phyloP scores from a whole-genome alignment of 2,888 invertebrate species.

The Lypha dubia region DNA sequence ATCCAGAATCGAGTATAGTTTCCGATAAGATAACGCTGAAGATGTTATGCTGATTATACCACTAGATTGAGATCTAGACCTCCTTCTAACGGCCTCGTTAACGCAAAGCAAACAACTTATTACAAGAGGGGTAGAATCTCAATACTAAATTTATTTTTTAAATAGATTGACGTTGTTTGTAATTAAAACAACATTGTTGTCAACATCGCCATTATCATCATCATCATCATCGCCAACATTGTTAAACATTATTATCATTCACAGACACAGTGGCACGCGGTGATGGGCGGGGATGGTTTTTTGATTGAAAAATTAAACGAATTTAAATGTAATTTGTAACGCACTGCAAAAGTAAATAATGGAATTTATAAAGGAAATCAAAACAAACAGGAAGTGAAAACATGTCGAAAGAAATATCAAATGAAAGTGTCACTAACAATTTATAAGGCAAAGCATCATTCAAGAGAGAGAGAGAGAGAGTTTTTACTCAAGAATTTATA shows the following conservation, averaged over 20 bases:
- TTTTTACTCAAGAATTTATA: no score
- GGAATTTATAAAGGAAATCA: slow-evolving; percentile 20
- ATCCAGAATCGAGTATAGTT: no score
- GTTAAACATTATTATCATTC: not conserved
- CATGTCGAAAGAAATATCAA: slow-evolving; percentile 9
- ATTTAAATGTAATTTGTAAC: slow-evolving; percentile 65
- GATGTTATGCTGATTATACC: no score
- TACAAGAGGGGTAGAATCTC: not conserved
- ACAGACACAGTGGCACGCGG: not conserved
- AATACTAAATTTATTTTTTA: slow-evolving; percentile 38
- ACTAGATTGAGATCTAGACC: no score
- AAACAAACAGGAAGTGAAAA: slow-evolving; percentile 52
- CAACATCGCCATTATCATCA: slow-evolving; percentile 12
- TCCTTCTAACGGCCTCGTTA: not conserved
- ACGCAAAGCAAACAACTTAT: slow-evolving; percentile 1
- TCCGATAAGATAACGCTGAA: no score
- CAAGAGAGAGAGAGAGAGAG: not conserved
- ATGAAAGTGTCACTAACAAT: slow-evolving; percentile 21
- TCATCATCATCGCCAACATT: slow-evolving; percentile 1
- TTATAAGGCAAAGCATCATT: not conserved
- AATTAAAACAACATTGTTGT: slow-evolving; percentile 66
- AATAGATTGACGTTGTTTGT: slow-evolving; percentile 46
- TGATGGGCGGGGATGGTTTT: slow-evolving; percentile 43
- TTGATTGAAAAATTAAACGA: slow-evolving; percentile 67
- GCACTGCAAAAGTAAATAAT: slow-evolving; percentile 20